Conservation (phyloP, 2,113 vertebrate species). For the Grammomys surdaster region DNA sequence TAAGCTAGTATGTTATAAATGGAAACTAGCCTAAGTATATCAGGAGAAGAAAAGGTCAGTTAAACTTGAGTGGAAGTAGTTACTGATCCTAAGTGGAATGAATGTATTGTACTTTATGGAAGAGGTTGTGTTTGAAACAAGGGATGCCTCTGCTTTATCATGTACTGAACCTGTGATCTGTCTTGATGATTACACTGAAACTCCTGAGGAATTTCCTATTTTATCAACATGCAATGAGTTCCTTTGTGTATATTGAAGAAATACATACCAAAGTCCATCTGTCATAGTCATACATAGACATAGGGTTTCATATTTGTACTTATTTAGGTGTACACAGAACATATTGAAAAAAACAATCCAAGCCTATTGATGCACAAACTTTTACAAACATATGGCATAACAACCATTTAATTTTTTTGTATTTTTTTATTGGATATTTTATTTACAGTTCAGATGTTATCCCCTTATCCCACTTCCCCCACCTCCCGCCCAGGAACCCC, state of each 20-base stretch:
- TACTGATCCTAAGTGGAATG: neutral
- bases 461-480: no score
- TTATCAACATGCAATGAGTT: neutral
- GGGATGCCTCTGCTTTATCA: neutral
- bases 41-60: neutral
- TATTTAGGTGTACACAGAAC: neutral
- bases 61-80: neutral
- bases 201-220: neutral
- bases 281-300: neutral
- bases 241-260: conserved; percentile 15
- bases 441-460: no score
- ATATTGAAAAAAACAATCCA: neutral
- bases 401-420: neutral
- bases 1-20: neutral
- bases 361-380: neutral
- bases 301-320: neutral
- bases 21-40: conserved; percentile 15
- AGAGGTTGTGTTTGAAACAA: conserved; percentile 3
- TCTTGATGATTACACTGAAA: neutral
- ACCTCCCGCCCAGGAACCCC: no score
- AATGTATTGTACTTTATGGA: neutral
- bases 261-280: neutral
- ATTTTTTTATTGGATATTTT: no score
- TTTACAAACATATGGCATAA: neutral
- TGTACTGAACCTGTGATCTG: neutral